Percentiles rank a stretch among this genome's conserved stretches.
These are phyloP conservation scores for Pherbina coryleti DNA, from an alignment of 2,888 invertebrate species.

Conservation along the genomic window DNA sequence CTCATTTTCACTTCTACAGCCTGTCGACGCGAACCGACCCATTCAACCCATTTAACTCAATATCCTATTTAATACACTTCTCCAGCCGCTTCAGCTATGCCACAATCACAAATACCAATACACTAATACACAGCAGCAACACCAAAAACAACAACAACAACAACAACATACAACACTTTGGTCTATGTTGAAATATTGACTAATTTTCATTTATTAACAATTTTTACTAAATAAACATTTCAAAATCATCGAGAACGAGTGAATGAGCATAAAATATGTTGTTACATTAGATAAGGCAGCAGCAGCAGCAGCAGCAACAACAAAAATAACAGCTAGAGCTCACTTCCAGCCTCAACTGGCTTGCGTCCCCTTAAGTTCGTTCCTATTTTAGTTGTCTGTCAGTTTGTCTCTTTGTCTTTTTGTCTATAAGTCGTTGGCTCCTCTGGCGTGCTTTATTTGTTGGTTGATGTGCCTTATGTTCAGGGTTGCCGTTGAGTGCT, in stretches of 20 bases:
- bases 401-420: background rate
- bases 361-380: background rate
- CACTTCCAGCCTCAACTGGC: background rate
- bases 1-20: background rate
- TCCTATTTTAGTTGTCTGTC: background rate
- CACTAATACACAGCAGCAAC: too few species aligned
- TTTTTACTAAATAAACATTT: slow-evolving; percentile 38
- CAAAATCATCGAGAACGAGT: background rate
- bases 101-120: background rate
- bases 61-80: background rate
- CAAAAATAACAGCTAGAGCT: background rate
- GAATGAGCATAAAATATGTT: slow-evolving; percentile 25
- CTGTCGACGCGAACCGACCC: background rate
- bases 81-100: background rate
- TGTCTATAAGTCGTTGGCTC: background rate
- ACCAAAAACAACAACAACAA: too few species aligned
- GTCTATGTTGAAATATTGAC: slow-evolving; percentile 36
- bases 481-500: background rate
- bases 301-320: background rate
- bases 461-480: background rate
- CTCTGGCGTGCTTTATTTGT: background rate
- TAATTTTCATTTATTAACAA: slow-evolving; percentile 38
- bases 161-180: background rate
- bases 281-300: slow-evolving; percentile 19
- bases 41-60: background rate